phyloP scores from a whole-genome alignment of 37 sponge, comb jelly and placozoan genomes.

The Ephydatia muelleri region DNA sequence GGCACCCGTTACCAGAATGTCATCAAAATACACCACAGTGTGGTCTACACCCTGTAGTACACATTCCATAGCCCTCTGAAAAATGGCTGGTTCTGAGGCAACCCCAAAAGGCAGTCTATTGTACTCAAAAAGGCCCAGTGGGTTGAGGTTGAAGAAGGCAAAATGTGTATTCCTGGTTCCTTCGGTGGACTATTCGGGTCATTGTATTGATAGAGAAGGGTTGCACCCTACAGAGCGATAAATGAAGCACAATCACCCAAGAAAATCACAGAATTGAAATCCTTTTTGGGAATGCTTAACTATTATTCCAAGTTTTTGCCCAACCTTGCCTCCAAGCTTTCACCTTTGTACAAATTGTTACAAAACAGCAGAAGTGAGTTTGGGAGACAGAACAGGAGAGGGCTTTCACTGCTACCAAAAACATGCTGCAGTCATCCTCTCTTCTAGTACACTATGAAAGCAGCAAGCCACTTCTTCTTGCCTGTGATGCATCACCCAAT shows the following conservation, averaged over 20 bases:
- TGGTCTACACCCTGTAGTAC: too few species aligned
- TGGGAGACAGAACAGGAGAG: background rate
- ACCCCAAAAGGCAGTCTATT: too few species aligned
- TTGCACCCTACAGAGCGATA: background rate
- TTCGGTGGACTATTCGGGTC: background rate
- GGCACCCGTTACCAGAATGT: background rate
- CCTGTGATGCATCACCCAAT: constrained; percentile 14
- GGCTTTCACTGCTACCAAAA: constrained; percentile 3
- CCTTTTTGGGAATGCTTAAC: background rate
- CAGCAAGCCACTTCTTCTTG: background rate
- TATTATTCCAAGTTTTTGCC: background rate
- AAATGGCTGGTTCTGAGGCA: too few species aligned
- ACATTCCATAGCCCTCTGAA: too few species aligned
- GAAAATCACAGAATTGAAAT: background rate
- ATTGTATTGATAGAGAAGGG: too few species aligned
- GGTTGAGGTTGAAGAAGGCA: background rate
- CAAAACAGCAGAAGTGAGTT: background rate
- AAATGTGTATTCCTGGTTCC: background rate
- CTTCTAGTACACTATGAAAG: constrained; percentile 1
- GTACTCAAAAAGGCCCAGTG: too few species aligned
- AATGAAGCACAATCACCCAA: background rate
- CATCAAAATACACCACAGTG: constrained; percentile 9
- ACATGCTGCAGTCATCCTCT: background rate
- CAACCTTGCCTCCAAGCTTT: background rate
- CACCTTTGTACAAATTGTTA: background rate